Percentiles rank a stretch among this genome's conserved stretches.
These are phyloP conservation scores for Rutilus rutilus DNA, from an alignment of 2,113 vertebrate species.

Conservation along the genomic window DNA sequence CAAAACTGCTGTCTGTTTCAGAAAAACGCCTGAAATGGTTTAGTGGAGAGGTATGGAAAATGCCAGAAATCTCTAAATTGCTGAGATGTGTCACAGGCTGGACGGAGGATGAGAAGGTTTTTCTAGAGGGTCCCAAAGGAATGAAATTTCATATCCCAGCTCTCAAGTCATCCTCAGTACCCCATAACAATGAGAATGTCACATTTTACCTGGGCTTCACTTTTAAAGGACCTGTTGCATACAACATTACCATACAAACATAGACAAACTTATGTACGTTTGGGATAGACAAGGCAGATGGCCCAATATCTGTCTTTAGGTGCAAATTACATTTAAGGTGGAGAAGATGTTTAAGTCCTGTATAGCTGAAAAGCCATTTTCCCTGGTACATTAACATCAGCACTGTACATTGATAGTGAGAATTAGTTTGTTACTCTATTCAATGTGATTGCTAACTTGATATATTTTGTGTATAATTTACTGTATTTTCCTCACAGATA, in stretches of 20 bases:
- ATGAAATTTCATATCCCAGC: conserved; percentile 63
- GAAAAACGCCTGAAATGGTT: conserved; percentile 79
- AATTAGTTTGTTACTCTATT: too few relatives aligned
- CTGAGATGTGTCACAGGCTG: conserved; percentile 79
- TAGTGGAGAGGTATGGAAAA: conserved; percentile 73
- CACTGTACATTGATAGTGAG: background rate
- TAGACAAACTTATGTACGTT: background rate
- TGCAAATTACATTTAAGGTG: background rate
- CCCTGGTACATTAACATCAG: background rate
- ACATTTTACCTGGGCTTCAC: conserved; percentile 61
- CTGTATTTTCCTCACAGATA: background rate
- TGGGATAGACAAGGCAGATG: background rate
- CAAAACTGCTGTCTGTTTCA: conserved; percentile 66
- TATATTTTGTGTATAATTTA: background rate
- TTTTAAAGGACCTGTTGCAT: conserved; percentile 69
- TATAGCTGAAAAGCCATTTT: too few relatives aligned
- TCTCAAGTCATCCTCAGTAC: conserved; percentile 70
- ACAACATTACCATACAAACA: conserved; percentile 46
- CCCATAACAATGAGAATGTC: conserved; percentile 74
- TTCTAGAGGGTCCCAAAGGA: conserved; percentile 66
- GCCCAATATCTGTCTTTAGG: background rate
- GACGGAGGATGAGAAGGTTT: conserved; percentile 77
- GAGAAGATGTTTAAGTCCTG: background rate
- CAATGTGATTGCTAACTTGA: background rate
- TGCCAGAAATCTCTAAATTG: conserved; percentile 55